Base-by-base conservation (phyloP, 23 tunicate species). In the Oikopleura albicans region DNA sequence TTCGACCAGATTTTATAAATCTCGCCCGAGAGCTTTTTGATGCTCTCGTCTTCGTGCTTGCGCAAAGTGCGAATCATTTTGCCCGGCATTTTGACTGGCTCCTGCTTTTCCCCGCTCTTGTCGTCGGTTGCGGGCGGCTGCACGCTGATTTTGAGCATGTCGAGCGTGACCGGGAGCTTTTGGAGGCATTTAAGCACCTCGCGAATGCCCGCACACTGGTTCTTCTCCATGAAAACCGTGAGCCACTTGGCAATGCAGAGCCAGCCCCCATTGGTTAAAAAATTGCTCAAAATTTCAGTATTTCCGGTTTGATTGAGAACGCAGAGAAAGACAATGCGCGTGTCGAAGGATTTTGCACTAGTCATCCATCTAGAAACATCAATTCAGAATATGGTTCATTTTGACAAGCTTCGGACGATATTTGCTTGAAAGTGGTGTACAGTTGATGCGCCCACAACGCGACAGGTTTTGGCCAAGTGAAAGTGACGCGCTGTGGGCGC, bases 61-160 rank as follows among this genome's bases (percentile, higher is more conserved):
- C 79, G 27, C 37, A 71, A 37, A 4, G 79, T 12, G 36, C 79
- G 33, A 2, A 71, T 71, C 79, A 71, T 71, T 71, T 71, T 71
- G 79, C 79, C 79, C 4, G 79, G 79, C 79, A 71, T 71, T 29
- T 71, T 71, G 37, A 16, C 79, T n/a, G n/a, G n/a, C n/a, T n/a
- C n/a, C n/a, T n/a, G n/a, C 63, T 49, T 49, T 12, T 22, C 22
- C 63, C 22, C 63, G 63, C 16, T 22, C 12, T 49, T 22, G 22
- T 8, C 63, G 16, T 49, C 63, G 22, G 63, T 49, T n/a, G n/a
- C n/a, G n/a, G n/a, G n/a, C 59, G 59, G 8, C 79, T 71, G 37
- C 4, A 71, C 35, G 79, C 37, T 4, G 37, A 22, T 27, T 71
- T 71, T 71, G 37, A 71, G 79, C 37, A 71, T 34, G 79, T 16